These are phyloP conservation scores for Andricus quercusramuli DNA, from an alignment of 2,888 invertebrate species.

Conservation along the genomic window DNA sequence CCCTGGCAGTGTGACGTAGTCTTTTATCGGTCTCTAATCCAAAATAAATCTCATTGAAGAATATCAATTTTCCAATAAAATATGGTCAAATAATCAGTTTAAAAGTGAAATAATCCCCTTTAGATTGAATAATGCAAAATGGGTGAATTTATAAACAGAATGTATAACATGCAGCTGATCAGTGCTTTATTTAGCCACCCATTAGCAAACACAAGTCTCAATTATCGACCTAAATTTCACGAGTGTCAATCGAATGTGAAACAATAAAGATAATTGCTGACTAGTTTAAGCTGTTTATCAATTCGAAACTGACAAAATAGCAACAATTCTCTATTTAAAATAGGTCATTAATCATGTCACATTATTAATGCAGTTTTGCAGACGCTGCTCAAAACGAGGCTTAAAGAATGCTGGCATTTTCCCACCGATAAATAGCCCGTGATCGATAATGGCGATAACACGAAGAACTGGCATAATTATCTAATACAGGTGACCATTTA, in stretches of 20 bases:
- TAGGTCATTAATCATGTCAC: slow-evolving; percentile 6
- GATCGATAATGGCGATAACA: background rate
- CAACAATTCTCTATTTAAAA: background rate
- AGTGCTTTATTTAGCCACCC: background rate
- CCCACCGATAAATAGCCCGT: background rate
- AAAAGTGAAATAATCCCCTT: too few relatives aligned
- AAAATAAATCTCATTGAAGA: too few relatives aligned
- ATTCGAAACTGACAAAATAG: slow-evolving; percentile 2
- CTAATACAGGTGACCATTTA: background rate
- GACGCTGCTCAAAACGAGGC: background rate
- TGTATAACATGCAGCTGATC: background rate
- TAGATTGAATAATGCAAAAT: background rate
- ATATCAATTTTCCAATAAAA: too few relatives aligned
- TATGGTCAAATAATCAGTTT: too few relatives aligned
- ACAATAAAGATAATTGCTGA: slow-evolving; percentile 21
- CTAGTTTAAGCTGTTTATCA: background rate
- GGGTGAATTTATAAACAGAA: too few relatives aligned
- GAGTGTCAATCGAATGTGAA: slow-evolving; percentile 11
- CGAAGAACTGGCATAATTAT: slow-evolving; percentile 8
- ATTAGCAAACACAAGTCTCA: background rate
- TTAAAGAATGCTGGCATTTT: slow-evolving; percentile 13
- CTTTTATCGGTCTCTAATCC: too few relatives aligned
- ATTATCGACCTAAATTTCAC: background rate
- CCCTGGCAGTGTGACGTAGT: too few relatives aligned
- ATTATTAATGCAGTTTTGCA: slow-evolving; percentile 2